Evolutionary conservation across 1,140 invertebrate genomes (phyloP), one percentile per base, ranked within the genome.

Genomic region (Magallana angulata): DNA sequence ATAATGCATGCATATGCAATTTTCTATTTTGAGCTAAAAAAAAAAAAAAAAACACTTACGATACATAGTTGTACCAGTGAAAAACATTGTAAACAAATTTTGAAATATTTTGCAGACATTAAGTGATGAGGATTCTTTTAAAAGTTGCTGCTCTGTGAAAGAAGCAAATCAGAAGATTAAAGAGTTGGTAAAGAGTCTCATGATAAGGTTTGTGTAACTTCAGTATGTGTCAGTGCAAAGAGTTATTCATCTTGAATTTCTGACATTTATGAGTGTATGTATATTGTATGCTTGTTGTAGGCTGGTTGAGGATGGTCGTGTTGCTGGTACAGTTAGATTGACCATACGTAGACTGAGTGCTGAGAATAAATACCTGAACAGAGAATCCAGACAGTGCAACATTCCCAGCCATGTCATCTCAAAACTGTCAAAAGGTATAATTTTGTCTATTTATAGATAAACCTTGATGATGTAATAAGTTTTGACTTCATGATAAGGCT

Each of bases 51-150:
- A 24, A 24, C 24, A 24, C 24, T 24, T 24, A 24, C 24, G 24
- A 24, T 24, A 24, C 24, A 24, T 24, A 24, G 24, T 24, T 24
- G 24, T 24, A 24, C 24, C 24, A 24, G 24, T 24, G 24, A 24
- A 24, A 24, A 24, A 24, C 24, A 24, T 24, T 24, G 36, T 48
- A 48, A 48, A 4, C 5, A 48, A 48, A 48, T 48, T 48, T 48
- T 85, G 18, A 62, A 62, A 85, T 12, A 48, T 56, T 85, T 84
- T 82, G 24, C 86, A 93, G 92, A 92, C 92, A 18, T 14, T 93
- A 6, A 93, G 92, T 89, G 92, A 93, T 88, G 93, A 93, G 82
- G 93, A 93, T 82, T 92, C 93, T 6, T 93, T 92, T 86, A 91
- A 90, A 84, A 91, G 91, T n/a, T 93, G 92, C 85, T 87, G 84